Evolutionary conservation across 2,113 vertebrate species (phyloP).

Genomic region (Aegotheles bennettii): DNA sequence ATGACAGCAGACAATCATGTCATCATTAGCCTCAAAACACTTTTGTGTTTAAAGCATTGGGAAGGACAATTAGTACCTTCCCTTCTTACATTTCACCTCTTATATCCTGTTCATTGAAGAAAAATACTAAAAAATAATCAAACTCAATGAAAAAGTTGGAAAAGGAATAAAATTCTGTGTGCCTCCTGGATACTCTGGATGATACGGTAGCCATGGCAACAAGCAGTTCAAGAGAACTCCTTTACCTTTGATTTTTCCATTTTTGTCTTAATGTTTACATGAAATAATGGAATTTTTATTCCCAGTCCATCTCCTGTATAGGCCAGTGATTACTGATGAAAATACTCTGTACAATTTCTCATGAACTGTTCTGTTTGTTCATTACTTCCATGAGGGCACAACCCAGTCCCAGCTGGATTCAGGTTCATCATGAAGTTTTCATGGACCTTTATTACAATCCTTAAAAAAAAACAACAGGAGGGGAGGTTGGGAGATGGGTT

Average conservation of each 20-base stretch:
- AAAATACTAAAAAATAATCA: background rate
- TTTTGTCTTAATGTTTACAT: conserved; percentile 2
- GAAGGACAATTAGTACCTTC: background rate
- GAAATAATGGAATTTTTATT: background rate
- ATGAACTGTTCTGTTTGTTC: background rate
- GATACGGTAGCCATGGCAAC: conserved; percentile 47
- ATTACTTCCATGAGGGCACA: background rate
- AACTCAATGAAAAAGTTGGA: conserved; percentile 1
- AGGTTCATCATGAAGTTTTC: background rate
- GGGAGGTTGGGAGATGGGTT: background rate
- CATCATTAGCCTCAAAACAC: background rate
- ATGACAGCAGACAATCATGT: background rate
- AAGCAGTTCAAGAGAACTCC: conserved; percentile 23
- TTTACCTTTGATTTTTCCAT: conserved; percentile 53
- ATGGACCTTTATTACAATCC: background rate
- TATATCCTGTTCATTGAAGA: background rate
- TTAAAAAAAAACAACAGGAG: background rate
- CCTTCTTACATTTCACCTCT: background rate
- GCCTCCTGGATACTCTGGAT: background rate
- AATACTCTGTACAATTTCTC: background rate
- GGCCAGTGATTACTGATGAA: background rate
- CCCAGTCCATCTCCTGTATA: background rate
- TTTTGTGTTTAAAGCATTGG: background rate
- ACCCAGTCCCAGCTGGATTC: background rate
- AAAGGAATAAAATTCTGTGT: conserved; percentile 8